phyloP scores from a whole-genome alignment of 2,888 invertebrate species.

The Melanophora roralis region DNA sequence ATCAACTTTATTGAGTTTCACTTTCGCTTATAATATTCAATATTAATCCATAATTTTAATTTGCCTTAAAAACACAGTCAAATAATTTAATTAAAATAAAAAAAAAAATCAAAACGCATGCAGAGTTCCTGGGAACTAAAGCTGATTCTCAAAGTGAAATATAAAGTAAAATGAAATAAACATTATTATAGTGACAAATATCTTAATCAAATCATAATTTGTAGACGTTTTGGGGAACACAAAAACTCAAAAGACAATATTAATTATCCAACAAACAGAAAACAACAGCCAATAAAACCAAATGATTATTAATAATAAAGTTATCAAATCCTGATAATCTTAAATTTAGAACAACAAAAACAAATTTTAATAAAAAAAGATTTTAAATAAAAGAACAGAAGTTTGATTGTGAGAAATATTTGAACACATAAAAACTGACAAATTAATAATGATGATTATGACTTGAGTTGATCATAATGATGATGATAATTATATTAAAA shows the following conservation, averaged over 20 bases:
- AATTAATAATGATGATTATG: conserved; percentile 54
- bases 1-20: too few species aligned
- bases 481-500: conserved; percentile 2
- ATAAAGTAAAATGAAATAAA: conserved; percentile 40
- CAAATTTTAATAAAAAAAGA: background rate
- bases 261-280: conserved; percentile 48
- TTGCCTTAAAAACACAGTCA: conserved; percentile 40
- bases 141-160: background rate
- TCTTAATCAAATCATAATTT: conserved; percentile 58
- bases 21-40: too few species aligned
- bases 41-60: conserved; percentile 20
- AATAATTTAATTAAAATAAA: conserved; percentile 10
- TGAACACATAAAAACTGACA: conserved; percentile 51
- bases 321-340: conserved; percentile 57
- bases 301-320: conserved; percentile 48
- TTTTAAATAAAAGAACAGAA: conserved; percentile 37
- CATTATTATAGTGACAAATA: conserved; percentile 56
- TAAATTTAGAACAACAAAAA: background rate
- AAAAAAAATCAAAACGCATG: conserved; percentile 40
- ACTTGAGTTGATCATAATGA: conserved; percentile 14
- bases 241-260: conserved; percentile 46
- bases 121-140: conserved; percentile 52
- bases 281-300: conserved; percentile 28
- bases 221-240: conserved; percentile 41
- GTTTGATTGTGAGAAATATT: conserved; percentile 52